These are phyloP conservation scores for Menidia beryllina DNA, from an alignment of 2,113 vertebrate genomes.

Conservation along the genomic window DNA sequence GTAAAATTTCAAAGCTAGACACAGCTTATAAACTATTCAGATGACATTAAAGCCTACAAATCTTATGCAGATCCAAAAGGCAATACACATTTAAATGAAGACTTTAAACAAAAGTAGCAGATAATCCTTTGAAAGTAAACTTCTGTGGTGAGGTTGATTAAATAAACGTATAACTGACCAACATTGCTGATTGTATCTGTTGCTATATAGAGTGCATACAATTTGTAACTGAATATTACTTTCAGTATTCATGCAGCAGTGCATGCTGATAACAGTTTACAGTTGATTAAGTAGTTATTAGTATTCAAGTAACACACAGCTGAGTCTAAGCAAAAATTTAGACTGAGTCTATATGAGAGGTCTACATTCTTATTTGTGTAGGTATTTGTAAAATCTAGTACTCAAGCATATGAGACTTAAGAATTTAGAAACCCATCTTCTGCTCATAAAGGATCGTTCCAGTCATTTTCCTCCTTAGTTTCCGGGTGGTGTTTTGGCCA, in stretches of 20 bases:
- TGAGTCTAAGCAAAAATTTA: slow-evolving; percentile 11
- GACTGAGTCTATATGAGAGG: slow-evolving; percentile 10
- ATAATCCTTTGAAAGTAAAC: slow-evolving; percentile 5
- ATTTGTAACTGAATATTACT: slow-evolving; percentile 40
- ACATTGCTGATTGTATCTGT: slow-evolving; percentile 23
- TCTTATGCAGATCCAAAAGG: background rate
- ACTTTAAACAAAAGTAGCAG: slow-evolving; percentile 1
- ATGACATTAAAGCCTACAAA: background rate
- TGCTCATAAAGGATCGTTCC: slow-evolving; percentile 56
- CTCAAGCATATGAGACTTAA: slow-evolving; percentile 24
- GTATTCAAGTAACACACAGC: background rate
- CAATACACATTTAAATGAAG: too few species aligned
- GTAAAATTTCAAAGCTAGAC: too few species aligned
- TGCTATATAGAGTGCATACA: slow-evolving; percentile 6
- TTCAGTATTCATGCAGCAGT: slow-evolving; percentile 55
- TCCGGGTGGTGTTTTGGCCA: slow-evolving; percentile 10
- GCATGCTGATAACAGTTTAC: slow-evolving; percentile 60
- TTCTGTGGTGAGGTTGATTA: background rate
- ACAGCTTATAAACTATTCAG: slow-evolving; percentile 1
- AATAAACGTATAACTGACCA: background rate
- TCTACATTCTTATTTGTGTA: slow-evolving; percentile 38
- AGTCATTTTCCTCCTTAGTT: slow-evolving; percentile 33
- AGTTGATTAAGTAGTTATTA: slow-evolving; percentile 10
- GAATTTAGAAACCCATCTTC: slow-evolving; percentile 26
- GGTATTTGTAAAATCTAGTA: slow-evolving; percentile 28